Evolutionary conservation across 2,113 vertebrate genomes (phyloP).

Genomic region (Leiothrix lutea): DNA sequence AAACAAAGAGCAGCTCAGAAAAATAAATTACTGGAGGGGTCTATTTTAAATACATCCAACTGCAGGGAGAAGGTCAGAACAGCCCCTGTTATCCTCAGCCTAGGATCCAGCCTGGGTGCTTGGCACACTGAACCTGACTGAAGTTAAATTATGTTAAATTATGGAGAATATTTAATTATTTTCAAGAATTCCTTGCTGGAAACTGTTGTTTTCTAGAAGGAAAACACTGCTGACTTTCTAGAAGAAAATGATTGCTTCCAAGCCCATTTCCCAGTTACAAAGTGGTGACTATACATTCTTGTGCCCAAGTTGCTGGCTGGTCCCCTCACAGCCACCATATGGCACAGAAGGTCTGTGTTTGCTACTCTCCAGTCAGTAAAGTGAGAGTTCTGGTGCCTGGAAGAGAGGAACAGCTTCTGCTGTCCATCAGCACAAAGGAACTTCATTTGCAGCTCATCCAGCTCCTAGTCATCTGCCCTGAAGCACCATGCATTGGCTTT

Average conservation of each 20-base stretch:
- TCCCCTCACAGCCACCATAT: fast-evolving
- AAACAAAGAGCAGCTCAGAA: not conserved
- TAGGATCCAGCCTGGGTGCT: not conserved
- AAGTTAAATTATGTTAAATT: not conserved
- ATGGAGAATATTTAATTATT: not conserved
- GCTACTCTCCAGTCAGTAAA: not conserved
- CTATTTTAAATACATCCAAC: not conserved
- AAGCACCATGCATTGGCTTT: not conserved
- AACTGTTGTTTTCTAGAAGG: not conserved
- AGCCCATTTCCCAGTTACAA: not conserved
- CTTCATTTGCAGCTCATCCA: not conserved
- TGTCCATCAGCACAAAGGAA: not conserved
- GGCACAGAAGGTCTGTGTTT: not conserved
- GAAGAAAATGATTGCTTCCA: not conserved
- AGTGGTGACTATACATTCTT: not conserved
- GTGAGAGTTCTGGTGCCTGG: not conserved
- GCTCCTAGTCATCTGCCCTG: not conserved
- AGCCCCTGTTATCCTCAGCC: not conserved
- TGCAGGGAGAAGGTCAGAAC: not conserved
- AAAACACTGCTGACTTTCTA: not conserved
- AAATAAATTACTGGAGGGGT: no score
- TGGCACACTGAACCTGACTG: not conserved
- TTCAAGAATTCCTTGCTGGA: not conserved
- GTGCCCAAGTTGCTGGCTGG: not conserved
- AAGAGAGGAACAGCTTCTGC: not conserved